Conservation (phyloP, 1,140 invertebrate species). For the Papilio dardanus region DNA sequence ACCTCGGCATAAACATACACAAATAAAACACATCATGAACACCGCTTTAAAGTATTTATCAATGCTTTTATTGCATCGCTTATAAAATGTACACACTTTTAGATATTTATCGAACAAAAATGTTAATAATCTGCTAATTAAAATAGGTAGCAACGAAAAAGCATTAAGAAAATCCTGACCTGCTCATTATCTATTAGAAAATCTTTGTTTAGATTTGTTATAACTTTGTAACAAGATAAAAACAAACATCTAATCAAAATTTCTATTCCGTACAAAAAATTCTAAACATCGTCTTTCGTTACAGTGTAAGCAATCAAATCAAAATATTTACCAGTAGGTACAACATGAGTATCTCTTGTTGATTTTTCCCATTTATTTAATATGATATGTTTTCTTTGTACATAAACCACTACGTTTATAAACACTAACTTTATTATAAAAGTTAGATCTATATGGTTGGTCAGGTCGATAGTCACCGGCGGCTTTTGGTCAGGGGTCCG, state of each 20-base stretch:
- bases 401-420: background rate
- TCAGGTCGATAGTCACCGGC: conserved; percentile 35
- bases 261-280: too few relatives aligned
- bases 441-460: background rate
- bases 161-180: background rate
- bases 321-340: background rate
- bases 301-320: background rate
- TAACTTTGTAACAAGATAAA: too few relatives aligned
- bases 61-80: conserved; percentile 18
- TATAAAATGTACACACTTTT: background rate
- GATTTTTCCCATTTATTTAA: background rate
- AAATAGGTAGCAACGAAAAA: background rate
- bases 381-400: background rate
- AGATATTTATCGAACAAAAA: background rate
- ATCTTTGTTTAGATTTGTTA: background rate
- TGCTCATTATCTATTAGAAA: background rate
- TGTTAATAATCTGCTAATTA: background rate
- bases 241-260: too few relatives aligned
- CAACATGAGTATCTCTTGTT: background rate
- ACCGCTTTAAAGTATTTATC: conserved; percentile 9
- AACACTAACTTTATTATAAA: background rate
- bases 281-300: too few relatives aligned
- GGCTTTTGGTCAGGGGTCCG: conserved; percentile 51
- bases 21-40: conserved; percentile 9
- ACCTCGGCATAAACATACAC: conserved; percentile 1